Conservation (phyloP, 92 coral and sea anemone species). For the Bergia sp. region DNA sequence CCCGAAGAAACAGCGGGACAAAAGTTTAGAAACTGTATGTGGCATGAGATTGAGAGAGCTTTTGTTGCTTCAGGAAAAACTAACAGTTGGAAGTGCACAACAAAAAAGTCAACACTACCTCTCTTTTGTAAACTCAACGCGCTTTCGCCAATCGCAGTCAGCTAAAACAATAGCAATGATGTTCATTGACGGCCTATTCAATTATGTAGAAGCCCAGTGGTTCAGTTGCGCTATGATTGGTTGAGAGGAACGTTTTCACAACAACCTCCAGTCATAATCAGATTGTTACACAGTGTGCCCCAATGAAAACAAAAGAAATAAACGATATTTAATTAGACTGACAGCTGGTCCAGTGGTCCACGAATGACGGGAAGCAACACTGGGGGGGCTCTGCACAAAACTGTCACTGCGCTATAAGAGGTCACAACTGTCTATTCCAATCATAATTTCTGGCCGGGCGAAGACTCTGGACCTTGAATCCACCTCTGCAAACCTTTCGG, state of each 20-base stretch:
- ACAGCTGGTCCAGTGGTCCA: slow-evolving; percentile 78
- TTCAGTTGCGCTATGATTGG: slow-evolving; percentile 67
- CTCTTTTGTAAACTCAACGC: slow-evolving; percentile 47
- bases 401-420: slow-evolving; percentile 60
- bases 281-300: slow-evolving; percentile 64
- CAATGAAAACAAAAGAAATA: slow-evolving; percentile 81
- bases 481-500: background rate
- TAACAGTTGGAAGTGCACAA: slow-evolving; percentile 65
- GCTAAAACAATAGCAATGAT: slow-evolving; percentile 56
- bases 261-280: slow-evolving; percentile 80
- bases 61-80: slow-evolving; percentile 74
- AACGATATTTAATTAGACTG: slow-evolving; percentile 85
- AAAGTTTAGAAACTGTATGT: slow-evolving; percentile 46
- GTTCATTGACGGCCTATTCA: slow-evolving; percentile 70
- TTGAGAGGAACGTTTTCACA: slow-evolving; percentile 55
- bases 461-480: background rate
- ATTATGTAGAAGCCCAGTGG: slow-evolving; percentile 82
- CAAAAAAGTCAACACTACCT: slow-evolving; percentile 60
- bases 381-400: slow-evolving; percentile 73
- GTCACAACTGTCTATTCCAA: background rate
- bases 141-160: slow-evolving; percentile 61
- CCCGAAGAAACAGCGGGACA: slow-evolving; percentile 9
- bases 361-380: slow-evolving; percentile 69
- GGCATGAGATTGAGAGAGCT: slow-evolving; percentile 61
- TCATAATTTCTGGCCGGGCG: slow-evolving; percentile 19